A percentile compares a stretch with the other conserved stretches of the same genome.
Evolutionary conservation across 2,888 invertebrate species (phyloP).

Genomic region (Pristionchus mayeri): DNA sequence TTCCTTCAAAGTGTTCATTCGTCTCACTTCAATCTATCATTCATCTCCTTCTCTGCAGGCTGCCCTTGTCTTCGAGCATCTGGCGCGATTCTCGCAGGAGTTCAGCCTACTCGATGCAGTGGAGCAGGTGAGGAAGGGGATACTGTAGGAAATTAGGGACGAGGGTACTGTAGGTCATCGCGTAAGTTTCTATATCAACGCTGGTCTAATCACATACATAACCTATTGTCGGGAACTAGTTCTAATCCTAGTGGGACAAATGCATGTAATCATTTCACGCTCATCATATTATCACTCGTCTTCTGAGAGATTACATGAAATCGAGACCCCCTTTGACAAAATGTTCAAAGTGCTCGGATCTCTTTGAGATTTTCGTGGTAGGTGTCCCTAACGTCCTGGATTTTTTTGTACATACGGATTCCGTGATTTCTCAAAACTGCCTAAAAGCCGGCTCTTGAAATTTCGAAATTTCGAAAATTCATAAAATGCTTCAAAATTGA

Average conservation of each 20-base stretch:
- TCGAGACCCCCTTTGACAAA: too few species aligned
- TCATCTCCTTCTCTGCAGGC: background rate
- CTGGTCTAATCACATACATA: background rate
- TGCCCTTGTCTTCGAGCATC: slow-evolving; percentile 42
- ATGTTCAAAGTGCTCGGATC: too few species aligned
- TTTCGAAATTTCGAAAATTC: too few species aligned
- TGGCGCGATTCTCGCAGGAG: slow-evolving; percentile 27
- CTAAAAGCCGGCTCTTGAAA: too few species aligned
- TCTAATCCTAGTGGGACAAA: background rate
- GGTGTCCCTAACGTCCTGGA: too few species aligned
- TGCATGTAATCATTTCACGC: background rate
- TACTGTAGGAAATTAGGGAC: background rate
- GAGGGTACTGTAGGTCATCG: background rate
- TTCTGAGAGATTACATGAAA: too few species aligned
- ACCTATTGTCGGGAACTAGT: background rate
- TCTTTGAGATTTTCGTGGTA: too few species aligned
- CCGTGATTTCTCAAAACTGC: too few species aligned
- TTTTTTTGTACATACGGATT: too few species aligned
- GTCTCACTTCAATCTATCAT: background rate
- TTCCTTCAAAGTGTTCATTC: background rate
- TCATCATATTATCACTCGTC: background rate
- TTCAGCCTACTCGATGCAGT: slow-evolving; percentile 31
- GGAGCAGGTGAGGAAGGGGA: slow-evolving; percentile 23
- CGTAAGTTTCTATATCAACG: background rate
- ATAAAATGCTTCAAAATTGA: too few species aligned